Evolutionary conservation across 1,140 invertebrate genomes (phyloP).

Genomic region (Drosophila micromelanica): DNA sequence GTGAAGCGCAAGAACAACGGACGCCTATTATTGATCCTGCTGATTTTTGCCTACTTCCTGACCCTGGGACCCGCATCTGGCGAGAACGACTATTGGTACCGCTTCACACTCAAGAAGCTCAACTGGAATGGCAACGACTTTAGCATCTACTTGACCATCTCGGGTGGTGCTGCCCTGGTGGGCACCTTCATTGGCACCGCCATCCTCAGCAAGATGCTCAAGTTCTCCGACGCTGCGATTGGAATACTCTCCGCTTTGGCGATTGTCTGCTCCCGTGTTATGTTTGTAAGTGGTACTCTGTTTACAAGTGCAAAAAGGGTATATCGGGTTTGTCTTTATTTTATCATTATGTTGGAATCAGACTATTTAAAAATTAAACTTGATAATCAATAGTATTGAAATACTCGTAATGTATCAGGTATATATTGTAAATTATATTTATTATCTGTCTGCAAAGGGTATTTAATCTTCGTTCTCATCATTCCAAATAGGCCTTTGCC

Average conservation of each 20-base stretch:
- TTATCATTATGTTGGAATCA: too few species aligned
- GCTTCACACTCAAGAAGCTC: conserved; percentile 72
- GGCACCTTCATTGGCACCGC: conserved; percentile 82
- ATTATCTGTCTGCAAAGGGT: too few species aligned
- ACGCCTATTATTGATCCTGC: conserved; percentile 63
- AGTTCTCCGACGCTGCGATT: conserved; percentile 75
- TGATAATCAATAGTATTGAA: too few species aligned
- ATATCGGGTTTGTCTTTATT: too few species aligned
- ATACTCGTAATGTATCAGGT: too few species aligned
- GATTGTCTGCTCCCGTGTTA: conserved; percentile 64
- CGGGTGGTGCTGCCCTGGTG: conserved; percentile 57
- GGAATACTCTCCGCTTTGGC: conserved; percentile 72
- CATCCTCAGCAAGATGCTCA: conserved; percentile 77
- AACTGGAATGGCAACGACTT: conserved; percentile 83
- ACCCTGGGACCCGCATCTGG: conserved; percentile 71
- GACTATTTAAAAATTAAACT: too few species aligned
- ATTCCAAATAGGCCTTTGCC: conserved; percentile 61
- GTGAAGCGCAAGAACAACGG: conserved; percentile 74
- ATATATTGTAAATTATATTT: too few species aligned
- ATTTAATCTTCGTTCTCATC: too few species aligned
- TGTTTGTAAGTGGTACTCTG: conserved; percentile 63
- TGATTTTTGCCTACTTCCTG: conserved; percentile 75
- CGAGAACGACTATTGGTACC: conserved; percentile 79
- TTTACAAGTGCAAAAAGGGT: too few species aligned
- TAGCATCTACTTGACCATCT: conserved; percentile 70